Base-by-base conservation (phyloP, 2,113 vertebrate species). In the Oxygymnocypris stewartii region DNA sequence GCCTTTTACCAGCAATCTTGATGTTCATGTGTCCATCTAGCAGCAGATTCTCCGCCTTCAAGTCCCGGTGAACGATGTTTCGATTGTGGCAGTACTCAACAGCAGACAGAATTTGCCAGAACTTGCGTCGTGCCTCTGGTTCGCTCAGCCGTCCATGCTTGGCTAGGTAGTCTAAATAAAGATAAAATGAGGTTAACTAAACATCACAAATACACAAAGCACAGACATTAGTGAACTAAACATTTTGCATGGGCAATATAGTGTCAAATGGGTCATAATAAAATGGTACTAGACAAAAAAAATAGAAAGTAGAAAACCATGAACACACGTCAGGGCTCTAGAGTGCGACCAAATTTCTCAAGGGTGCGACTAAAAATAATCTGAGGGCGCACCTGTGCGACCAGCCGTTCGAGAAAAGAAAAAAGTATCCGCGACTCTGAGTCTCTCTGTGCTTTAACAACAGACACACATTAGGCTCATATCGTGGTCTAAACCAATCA, bases 21-120 rank as follows among this genome's bases (percentile, higher is more conserved):
- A 99, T 98, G 93, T 99, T 99, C 98, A 99, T 99, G 93, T 98
- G 97, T 91, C 90, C 96, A 84, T 99, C 98, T 2, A 99, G 95
- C 87, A 99, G 92, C 61, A 99, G 95, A 82, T 99, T 99, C 93
- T 99, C 98, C 1, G 98, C 98, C 89, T 99, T 99, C 85, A 99
- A 95, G 92, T 99, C 98, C 47, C 98, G 94, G 93, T 99, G 98
- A 67, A 99, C 98, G 35, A 99, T 95, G 90, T 97, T 97, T 84
- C 95, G 95, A 84, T 96, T 94, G 23, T 99, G 98, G 92, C 98
- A 99, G 89, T 98, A 99, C 88, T 99, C 98, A 79, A 99, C 97
- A 0, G 98, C 98, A 0, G 97, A 97, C 65, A 99, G 94, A 90
- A 99, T 99, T 93, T 99, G 98, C 98, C 97, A 99, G 95, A 99